Conservation (phyloP, 2,797 vertebrate genomes). For the Acanthis flammea region DNA sequence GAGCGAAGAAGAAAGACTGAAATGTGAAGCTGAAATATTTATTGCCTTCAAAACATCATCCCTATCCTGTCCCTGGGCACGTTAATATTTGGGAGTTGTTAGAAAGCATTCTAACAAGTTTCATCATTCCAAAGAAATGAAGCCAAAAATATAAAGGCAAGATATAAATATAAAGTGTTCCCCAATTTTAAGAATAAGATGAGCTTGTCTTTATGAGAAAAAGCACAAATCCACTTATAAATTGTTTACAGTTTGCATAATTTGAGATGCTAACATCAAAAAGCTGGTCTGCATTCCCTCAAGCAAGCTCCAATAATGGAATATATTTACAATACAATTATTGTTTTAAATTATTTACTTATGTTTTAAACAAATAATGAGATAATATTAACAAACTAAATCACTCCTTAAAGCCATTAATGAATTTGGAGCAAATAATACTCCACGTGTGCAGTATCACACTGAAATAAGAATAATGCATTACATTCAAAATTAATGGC, state of each 20-base stretch:
- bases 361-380: conserved; percentile 14
- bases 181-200: conserved; percentile 47
- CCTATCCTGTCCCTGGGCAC: conserved; percentile 79
- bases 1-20: conserved; percentile 79
- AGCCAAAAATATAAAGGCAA: conserved; percentile 51
- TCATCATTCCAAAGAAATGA: conserved; percentile 69
- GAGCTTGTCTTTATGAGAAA: background rate
- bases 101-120: conserved; percentile 71
- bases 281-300: conserved; percentile 22
- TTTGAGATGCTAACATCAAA: conserved; percentile 30
- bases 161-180: background rate
- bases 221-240: conserved; percentile 24
- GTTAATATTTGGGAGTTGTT: conserved; percentile 71
- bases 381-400: conserved; percentile 46
- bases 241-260: conserved; percentile 43
- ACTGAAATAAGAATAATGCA: background rate
- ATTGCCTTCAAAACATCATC: conserved; percentile 87
- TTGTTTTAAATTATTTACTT: conserved; percentile 13
- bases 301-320: background rate
- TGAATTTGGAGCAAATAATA: conserved; percentile 12
- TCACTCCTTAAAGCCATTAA: background rate
- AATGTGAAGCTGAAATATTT: conserved; percentile 93
- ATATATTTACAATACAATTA: background rate
- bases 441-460: background rate
- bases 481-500: background rate